A percentile compares a stretch with the other conserved stretches of the same genome.
These are phyloP conservation scores for Heteropelma amictum DNA, from an alignment of 2,888 invertebrate genomes.

Conservation along the genomic window DNA sequence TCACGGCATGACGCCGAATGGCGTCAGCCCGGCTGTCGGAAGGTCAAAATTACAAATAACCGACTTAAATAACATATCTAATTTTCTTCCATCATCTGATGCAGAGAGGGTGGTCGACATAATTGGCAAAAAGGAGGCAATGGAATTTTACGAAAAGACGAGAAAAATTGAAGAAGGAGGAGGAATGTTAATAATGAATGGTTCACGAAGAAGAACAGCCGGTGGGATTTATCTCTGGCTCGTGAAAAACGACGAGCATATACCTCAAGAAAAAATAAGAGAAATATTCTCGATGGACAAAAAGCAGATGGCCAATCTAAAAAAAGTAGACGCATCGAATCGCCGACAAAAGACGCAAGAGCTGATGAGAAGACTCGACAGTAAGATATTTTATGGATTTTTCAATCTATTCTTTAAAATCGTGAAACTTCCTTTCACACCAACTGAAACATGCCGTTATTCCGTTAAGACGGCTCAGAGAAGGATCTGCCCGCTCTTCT, in stretches of 20 bases:
- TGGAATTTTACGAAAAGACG: constrained; percentile 88
- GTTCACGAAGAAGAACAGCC: constrained; percentile 88
- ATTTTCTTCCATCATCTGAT: constrained; percentile 53
- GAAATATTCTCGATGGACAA: constrained; percentile 85
- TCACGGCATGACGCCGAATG: too few relatives aligned
- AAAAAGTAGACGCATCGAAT: constrained; percentile 80
- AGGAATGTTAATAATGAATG: constrained; percentile 92
- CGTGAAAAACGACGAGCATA: constrained; percentile 85
- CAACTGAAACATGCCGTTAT: too few relatives aligned
- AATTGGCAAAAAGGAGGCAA: constrained; percentile 86
- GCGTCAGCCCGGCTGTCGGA: too few relatives aligned
- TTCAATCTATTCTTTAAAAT: background rate
- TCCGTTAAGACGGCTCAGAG: constrained; percentile 76
- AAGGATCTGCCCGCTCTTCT: constrained; percentile 83
- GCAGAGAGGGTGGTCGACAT: constrained; percentile 85
- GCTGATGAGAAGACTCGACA: constrained; percentile 78
- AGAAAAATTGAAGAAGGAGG: constrained; percentile 89
- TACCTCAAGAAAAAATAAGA: constrained; percentile 83
- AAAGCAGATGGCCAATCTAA: constrained; percentile 80
- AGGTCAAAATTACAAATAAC: too few relatives aligned
- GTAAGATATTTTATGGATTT: too few relatives aligned
- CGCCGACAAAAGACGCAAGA: constrained; percentile 84
- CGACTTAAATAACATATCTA: too few relatives aligned
- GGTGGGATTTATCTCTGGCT: constrained; percentile 92
- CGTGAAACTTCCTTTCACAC: background rate